Evolutionary conservation across 92 coral and sea anemone species (phyloP), one percentile per base, ranked within the genome.

Genomic region (Epizoanthus fatuus): DNA sequence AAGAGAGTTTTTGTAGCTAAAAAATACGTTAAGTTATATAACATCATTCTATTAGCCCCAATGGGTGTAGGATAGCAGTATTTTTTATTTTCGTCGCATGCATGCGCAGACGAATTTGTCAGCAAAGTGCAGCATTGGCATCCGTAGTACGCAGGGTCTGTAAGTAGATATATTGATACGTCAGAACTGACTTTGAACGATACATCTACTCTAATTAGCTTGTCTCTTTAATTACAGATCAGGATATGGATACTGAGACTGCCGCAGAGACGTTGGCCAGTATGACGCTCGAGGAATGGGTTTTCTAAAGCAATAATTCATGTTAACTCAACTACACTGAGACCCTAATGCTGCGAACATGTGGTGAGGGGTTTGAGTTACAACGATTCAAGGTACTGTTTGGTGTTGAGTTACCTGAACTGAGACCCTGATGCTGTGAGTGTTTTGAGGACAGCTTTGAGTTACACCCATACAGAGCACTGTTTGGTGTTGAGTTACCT

Each of bases 271-370:
- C 79, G 12, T 71, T 94, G 69, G 89, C 92, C 2, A 93, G 91
- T 47, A 80, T 94, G 95, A 72, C 92, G n/a, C 80, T 94, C 1
- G 95, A 94, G 67, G 92, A 90, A 73, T 94, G 98, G 98, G 68
- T 86, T 55, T 94, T 94, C 83, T 94, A 80, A 65, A 65, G 44
- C 71, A n/a, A 17, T 37, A n/a, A 3, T 37, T 11, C 19, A 9
- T 66, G 47, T 66, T 14, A 66, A 13, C 3, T 13, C 72, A 66
- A 15, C 20, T 38, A 22, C 38, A 32, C 17, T 8, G 29, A 37
- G 3, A 37, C 32, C 16, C 69, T 6, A 7, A 3, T 4, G 69
- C 42, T 38, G 12, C 1, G 16, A 11, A 35, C 44, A 11, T 37
- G 38, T 66, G 72, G 49, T 38, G 49, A n/a, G 22, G 0, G 72